Base-by-base conservation (phyloP, 2,888 invertebrate genomes). In the Diogma glabrata region DNA sequence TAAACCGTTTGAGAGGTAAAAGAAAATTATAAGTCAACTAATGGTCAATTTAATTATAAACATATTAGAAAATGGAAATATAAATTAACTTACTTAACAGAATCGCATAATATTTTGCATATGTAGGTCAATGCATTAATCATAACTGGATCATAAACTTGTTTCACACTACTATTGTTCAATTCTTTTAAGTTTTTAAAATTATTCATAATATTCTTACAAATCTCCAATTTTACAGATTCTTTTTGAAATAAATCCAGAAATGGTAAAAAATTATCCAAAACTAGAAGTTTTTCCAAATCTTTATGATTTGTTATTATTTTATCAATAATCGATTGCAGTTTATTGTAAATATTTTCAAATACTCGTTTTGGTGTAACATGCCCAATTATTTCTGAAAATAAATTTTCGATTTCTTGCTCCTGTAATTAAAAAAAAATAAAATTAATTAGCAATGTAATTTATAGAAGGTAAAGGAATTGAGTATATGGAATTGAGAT, bases 211-310 rank as follows among this genome's bases (percentile, higher is more conserved):
- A 95, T 81, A 45, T 77, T 81, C 67, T 89, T 91, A 59, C 89
- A 89, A 51, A 90, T 82, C 61, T 89, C 82, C 0, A 91, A 84
- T 64, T 86, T 85, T 1, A 85, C 78, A 33, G 77, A 80, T 57
- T 91, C 87, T 56, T 87, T 86, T 64, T 92, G 89, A 58, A 94
- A 89, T 62, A 95, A 72, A 69, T 95, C 93, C 51, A 96, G 73
- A 51, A 93, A 76, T 1, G 92, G 90, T 64, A 95, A 75, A 65
- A 96, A 93, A 60, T 92, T 87, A 54, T 92, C 90, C 87, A 89
- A 65, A 26, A 69, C 69, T 59, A 53, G 79, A 14, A 93, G 67
- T 47, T 81, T 74, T 63, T 89, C 86, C 59, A 90, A 84, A 64
- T 90, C 87, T 49, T 82, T 80, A 45, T 84, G 80, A 58, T 84